These are phyloP conservation scores for Huso huso DNA, from an alignment of 2,797 vertebrate genomes.

Conservation along the genomic window DNA sequence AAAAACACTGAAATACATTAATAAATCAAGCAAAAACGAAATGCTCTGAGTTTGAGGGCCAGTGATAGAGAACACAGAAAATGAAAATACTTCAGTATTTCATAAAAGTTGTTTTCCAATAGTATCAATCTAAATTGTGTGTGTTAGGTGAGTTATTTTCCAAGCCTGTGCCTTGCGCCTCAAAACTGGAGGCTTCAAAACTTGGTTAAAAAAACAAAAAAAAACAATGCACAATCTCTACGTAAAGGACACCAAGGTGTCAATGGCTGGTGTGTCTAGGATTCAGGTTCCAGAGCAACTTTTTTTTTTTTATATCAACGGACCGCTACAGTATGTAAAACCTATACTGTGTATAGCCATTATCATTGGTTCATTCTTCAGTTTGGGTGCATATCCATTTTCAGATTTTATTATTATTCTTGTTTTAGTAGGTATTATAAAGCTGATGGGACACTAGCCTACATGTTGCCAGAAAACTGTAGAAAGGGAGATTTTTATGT, in stretches of 20 bases:
- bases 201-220: neutral
- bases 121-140: neutral
- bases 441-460: no score
- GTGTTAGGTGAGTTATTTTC: neutral
- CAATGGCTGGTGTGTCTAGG: no score
- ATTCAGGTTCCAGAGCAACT: no score
- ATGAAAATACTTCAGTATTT: neutral
- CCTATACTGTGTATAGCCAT: no score
- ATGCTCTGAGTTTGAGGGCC: constrained; percentile 4
- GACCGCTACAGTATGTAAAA: no score
- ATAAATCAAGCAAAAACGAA: constrained; percentile 2
- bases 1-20: constrained; percentile 1
- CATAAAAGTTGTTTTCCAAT: neutral
- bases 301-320: no score
- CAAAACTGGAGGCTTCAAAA: neutral
- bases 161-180: neutral
- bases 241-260: neutral
- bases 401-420: no score
- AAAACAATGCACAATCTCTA: neutral
- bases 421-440: no score
- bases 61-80: neutral
- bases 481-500: no score
- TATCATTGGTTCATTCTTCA: no score
- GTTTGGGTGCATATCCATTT: no score
- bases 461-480: no score